Percentiles rank a stretch among this genome's conserved stretches.
Evolutionary conservation across 2,888 invertebrate genomes (phyloP).

Genomic region (Orgyia antiqua): DNA sequence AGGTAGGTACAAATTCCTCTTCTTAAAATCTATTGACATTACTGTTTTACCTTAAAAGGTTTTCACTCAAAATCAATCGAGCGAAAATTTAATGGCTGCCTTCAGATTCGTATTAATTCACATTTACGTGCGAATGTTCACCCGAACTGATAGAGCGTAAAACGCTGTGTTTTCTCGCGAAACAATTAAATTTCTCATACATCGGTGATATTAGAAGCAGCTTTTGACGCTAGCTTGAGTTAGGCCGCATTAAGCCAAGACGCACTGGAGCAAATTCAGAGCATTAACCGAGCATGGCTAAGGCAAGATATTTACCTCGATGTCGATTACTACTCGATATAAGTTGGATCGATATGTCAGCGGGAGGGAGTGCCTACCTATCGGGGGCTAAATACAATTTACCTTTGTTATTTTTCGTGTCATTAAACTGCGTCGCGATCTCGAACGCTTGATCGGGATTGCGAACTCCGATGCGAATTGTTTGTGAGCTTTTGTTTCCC

Average conservation of each 20-base stretch:
- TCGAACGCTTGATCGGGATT: constrained; percentile 73
- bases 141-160: constrained; percentile 49
- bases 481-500: constrained; percentile 76
- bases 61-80: constrained; percentile 64
- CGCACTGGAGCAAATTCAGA: constrained; percentile 54
- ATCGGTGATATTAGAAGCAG: constrained; percentile 54
- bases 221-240: constrained; percentile 39
- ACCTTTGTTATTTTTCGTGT: constrained; percentile 79
- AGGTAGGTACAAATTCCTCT: constrained; percentile 40
- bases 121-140: constrained; percentile 51
- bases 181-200: constrained; percentile 73
- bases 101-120: constrained; percentile 67
- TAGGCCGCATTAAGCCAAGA: constrained; percentile 42
- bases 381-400: constrained; percentile 74
- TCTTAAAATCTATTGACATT: constrained; percentile 50
- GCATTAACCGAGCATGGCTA: constrained; percentile 61
- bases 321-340: constrained; percentile 53
- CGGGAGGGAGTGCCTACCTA: constrained; percentile 60
- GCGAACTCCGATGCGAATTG: constrained; percentile 76
- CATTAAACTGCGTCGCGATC: constrained; percentile 78
- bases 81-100: constrained; percentile 73
- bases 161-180: constrained; percentile 62
- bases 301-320: constrained; percentile 52
- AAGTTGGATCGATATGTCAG: constrained; percentile 58
- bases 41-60: constrained; percentile 65